A percentile compares a stretch with the other conserved stretches of the same genome.
Conservation (phyloP, 2,797 vertebrate genomes). For the Rachycentron canadum region DNA sequence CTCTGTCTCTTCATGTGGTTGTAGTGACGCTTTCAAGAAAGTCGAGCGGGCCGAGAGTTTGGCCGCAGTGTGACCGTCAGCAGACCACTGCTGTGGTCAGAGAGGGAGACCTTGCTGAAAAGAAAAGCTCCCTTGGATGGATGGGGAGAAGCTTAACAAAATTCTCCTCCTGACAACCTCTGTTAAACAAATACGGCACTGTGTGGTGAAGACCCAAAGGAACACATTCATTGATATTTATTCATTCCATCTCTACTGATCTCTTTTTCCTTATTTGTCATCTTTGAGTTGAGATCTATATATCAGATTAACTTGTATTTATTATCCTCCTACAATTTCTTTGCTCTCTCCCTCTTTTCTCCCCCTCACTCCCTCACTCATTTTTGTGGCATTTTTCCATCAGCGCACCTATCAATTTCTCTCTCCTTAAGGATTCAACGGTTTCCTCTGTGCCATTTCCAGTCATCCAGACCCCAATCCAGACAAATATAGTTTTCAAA, state of each 20-base stretch:
- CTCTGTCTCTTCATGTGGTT: conserved; percentile 81
- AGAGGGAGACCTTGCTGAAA: conserved; percentile 82
- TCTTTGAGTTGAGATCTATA: conserved; percentile 66
- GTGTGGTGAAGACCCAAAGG: conserved; percentile 66
- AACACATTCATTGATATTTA: conserved; percentile 79
- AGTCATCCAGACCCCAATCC: conserved; percentile 81
- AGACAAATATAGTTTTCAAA: conserved; percentile 83
- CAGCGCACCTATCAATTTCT: conserved; percentile 83
- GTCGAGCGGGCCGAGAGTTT: conserved; percentile 69
- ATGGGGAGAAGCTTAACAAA: conserved; percentile 69
- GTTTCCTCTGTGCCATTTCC: conserved; percentile 83
- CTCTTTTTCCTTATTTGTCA: conserved; percentile 53
- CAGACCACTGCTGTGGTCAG: conserved; percentile 79
- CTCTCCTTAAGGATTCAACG: conserved; percentile 78
- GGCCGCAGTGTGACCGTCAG: conserved; percentile 79
- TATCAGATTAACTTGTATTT: conserved; percentile 59
- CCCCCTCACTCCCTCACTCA: conserved; percentile 32
- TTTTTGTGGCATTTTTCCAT: conserved; percentile 83
- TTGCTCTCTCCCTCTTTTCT: conserved; percentile 2
- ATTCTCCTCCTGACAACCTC: conserved; percentile 77
- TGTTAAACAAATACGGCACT: conserved; percentile 76
- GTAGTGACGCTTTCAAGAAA: conserved; percentile 79
- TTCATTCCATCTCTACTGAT: conserved; percentile 62
- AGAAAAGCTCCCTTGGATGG: conserved; percentile 68
- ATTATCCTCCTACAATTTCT: conserved; percentile 38